phyloP scores from a whole-genome alignment of 2,797 vertebrate species.

The Dermochelys coriacea region DNA sequence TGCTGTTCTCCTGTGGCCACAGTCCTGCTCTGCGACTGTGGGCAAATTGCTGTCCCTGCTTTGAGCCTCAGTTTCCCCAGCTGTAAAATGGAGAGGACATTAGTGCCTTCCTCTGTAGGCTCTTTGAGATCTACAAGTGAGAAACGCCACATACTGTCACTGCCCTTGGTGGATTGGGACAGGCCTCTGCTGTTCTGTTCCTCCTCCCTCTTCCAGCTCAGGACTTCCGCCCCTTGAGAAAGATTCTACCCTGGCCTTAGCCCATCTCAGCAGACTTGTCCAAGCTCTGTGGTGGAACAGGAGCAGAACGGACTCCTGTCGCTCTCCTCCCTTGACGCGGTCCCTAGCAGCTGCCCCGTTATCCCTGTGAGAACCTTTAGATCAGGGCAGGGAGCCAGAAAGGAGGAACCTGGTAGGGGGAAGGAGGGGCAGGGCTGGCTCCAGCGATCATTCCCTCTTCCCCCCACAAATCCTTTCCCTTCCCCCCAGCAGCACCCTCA shows the following conservation, averaged over 20 bases:
- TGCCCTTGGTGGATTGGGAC: neutral
- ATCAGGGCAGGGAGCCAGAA: neutral
- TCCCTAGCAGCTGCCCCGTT: neutral
- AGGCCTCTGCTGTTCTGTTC: neutral
- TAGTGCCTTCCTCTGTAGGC: neutral
- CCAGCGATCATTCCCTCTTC: no score
- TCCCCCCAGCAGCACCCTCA: no score
- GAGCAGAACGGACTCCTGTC: neutral
- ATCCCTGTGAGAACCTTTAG: neutral
- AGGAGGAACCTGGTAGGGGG: no score
- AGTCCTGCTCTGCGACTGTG: neutral
- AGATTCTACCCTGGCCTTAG: neutral
- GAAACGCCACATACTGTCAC: neutral
- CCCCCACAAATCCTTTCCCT: no score
- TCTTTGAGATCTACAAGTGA: neutral
- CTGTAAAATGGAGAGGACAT: no score
- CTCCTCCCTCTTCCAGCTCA: no score
- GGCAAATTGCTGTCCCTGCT: neutral
- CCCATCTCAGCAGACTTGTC: no score
- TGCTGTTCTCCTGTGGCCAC: no score
- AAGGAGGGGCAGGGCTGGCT: no score
- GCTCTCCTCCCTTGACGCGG: neutral
- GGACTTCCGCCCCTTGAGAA: neutral
- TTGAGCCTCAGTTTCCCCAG: neutral
- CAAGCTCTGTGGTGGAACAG: no score